Percentiles rank a stretch among this genome's conserved stretches.
phyloP scores from a whole-genome alignment of 2,888 invertebrate genomes.

The Luffia ferchaultella region DNA sequence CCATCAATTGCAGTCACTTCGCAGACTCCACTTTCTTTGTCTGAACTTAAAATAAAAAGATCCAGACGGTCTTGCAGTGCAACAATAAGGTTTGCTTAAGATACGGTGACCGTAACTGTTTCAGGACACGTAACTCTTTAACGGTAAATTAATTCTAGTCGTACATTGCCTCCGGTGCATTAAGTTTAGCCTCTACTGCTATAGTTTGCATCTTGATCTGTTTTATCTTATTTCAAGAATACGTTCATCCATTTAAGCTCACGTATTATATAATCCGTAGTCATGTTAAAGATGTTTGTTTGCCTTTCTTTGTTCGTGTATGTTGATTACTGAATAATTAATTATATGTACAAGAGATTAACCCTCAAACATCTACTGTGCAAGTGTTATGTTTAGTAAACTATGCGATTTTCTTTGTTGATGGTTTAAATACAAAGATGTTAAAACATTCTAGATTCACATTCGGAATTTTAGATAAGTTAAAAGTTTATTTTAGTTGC shows the following conservation, averaged over 20 bases:
- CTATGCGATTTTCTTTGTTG: too few species aligned
- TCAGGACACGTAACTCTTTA: not conserved
- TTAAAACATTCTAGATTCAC: too few species aligned
- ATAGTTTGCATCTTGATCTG: not conserved
- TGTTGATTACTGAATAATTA: not conserved
- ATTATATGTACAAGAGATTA: not conserved
- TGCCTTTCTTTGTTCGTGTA: not conserved
- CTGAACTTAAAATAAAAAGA: conserved; percentile 13
- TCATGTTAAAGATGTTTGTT: not conserved
- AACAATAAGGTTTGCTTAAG: conserved; percentile 3
- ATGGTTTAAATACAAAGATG: too few species aligned
- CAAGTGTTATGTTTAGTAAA: not conserved
- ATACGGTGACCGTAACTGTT: not conserved
- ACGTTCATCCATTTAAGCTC: not conserved
- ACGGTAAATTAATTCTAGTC: too few species aligned
- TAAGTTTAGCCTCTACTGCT: too few species aligned
- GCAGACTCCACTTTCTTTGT: conserved; percentile 25
- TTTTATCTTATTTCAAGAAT: not conserved
- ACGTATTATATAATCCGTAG: not conserved
- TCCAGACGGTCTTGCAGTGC: conserved; percentile 4
- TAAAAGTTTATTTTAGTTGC: too few species aligned
- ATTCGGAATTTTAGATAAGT: too few species aligned
- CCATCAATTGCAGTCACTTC: conserved; percentile 29
- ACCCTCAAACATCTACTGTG: not conserved
- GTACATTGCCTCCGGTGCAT: too few species aligned